Base-by-base conservation (phyloP, 2,113 vertebrate species). In the Semicossyphus pulcher region DNA sequence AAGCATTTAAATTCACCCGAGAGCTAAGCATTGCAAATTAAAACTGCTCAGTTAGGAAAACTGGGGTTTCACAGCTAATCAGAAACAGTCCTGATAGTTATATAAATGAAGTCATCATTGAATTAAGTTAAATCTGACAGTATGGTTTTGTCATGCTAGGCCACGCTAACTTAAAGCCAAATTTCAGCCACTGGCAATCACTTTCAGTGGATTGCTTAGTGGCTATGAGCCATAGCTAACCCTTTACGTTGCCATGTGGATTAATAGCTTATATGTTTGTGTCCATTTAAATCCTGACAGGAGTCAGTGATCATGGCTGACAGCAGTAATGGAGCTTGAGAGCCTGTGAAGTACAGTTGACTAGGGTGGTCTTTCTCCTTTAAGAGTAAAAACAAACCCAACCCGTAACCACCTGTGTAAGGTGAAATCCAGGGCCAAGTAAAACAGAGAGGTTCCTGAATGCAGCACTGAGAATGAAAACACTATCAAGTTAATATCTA, bases 1-100 rank as follows among this genome's bases (percentile, higher is more conserved):
- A 60, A 72, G 14, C 45, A 56, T 80, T 76, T 74, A 57, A 80
- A 83, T 39, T 14, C 10, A 54, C 65, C 70, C 64, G 70, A 25
- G 70, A 25, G 56, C 72, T 79, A 73, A 52, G 66, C 41, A 67
- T 80, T 74, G 74, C n/a, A 16, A 52, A 59, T 69, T 54, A 83
- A 78, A 85, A 79, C 51, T 60, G 26, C 42, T 66, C 49, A 39
- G 71, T 63, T 71, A 58, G 37, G 37, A 52, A 57, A 65, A 72
- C 25, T 79, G 41, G 20, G 52, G 23, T 76, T 80, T 75, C 28
- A 60, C 47, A 61, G 39, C 26, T 76, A 45, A 68, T 78, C 48
- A 78, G 71, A 80, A 58, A 23, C 60, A 80, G 48, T 44, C 2
- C 2, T 32, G 48, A 39, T 56, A 26, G 34, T 49, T n/a, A 59